Evolutionary conservation across 2,797 vertebrate species (phyloP).

Genomic region (Hipposideros larvatus): DNA sequence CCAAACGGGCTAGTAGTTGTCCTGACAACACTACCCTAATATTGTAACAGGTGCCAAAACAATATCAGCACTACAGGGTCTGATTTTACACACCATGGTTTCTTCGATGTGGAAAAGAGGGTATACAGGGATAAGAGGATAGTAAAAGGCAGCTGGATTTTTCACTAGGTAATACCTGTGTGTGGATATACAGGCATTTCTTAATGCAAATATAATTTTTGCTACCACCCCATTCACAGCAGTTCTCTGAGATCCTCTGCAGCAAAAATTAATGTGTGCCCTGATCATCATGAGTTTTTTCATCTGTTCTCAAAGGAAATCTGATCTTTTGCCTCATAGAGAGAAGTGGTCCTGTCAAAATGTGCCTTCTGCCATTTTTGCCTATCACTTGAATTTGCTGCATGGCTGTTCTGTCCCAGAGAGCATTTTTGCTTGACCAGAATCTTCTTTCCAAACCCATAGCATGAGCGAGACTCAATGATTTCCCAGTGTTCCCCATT

Average conservation of each 20-base stretch:
- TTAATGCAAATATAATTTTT: conserved; percentile 68
- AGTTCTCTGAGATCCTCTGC: conserved; percentile 9
- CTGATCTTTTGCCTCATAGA: neutral
- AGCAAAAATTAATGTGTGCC: neutral
- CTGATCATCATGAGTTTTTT: neutral
- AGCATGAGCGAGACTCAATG: neutral
- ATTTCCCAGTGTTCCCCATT: neutral
- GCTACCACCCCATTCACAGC: neutral
- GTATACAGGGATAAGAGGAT: neutral
- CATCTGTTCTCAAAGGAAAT: neutral
- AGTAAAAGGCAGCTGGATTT: conserved; percentile 5
- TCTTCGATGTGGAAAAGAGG: conserved; percentile 35
- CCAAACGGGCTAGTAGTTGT: neutral
- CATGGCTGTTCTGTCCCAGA: neutral
- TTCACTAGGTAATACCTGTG: neutral
- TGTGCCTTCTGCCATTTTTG: neutral
- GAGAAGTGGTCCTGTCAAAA: neutral
- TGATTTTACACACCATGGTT: neutral
- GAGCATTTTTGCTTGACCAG: conserved; percentile 19
- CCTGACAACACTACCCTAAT: neutral
- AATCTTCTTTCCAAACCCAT: neutral
- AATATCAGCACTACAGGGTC: neutral
- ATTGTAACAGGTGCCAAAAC: neutral
- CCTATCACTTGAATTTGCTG: conserved; percentile 11
- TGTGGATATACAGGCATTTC: neutral